Base-by-base conservation (phyloP, 2,113 vertebrate genomes). In the Oostethus manadensis region DNA sequence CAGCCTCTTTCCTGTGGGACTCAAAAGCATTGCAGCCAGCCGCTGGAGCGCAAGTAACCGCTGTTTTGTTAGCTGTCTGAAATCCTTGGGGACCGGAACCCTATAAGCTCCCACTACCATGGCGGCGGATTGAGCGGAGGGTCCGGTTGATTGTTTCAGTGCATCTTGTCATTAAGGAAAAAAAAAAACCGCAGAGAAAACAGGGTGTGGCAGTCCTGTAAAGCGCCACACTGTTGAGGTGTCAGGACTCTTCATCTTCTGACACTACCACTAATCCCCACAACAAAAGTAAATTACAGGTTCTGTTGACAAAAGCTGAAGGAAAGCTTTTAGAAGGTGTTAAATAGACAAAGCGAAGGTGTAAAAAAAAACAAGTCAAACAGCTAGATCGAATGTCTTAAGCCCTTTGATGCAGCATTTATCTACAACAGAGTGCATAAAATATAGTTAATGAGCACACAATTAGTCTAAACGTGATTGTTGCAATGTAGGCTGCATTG, bases 61-160 rank as follows among this genome's bases (percentile, higher is more conserved):
- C 82, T 92, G 92, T 94, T 94, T 93, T 94, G 92, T 95, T 94
- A 92, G 92, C 89, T 63, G 92, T 94, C 93, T 95, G 92, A 93
- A 92, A 92, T 88, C 90, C 90, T 86, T 84, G 88, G 90, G 86
- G 89, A 90, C 93, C 92, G 93, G 94, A 96, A 94, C 92, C 83
- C 42, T 83, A 81, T 94, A 93, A 94, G 89, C 93, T 91, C 89
- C 87, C 89, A 77, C 87, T 88, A 92, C 92, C 94, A 92, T 92
- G 89, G 86, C 74, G 84, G 59, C 59, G 92, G 92, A 92, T 91
- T 90, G 92, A 89, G 84, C 77, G 88, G 89, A 92, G 89, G 92
- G 91, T 91, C 91, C 89, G 87, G 88, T 89, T 86, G 84, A 93
- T 93, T 93, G 93, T 94, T 93, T 94, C 90, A 81, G 92, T 93